phyloP scores from a whole-genome alignment of 2,888 invertebrate genomes.

The Tipula vernalis region DNA sequence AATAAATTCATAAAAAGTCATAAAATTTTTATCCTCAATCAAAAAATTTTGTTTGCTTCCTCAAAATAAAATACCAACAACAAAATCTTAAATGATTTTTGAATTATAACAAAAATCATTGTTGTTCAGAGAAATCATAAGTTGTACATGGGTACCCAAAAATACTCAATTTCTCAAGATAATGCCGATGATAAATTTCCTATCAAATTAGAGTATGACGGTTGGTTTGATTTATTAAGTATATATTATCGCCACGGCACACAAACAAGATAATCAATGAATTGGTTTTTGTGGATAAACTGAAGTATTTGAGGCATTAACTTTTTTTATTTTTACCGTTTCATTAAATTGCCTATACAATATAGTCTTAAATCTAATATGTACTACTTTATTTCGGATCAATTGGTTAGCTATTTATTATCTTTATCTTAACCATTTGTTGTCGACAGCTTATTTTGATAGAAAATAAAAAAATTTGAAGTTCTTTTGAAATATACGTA shows the following conservation, averaged over 20 bases:
- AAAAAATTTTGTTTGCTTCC: not conserved
- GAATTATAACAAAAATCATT: not conserved
- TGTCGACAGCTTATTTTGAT: not conserved
- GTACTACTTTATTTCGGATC: not conserved
- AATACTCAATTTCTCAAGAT: not conserved
- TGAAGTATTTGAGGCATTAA: too few relatives aligned
- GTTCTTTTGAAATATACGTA: too few relatives aligned
- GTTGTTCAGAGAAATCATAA: not conserved
- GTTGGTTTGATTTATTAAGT: not conserved
- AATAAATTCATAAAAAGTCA: not conserved
- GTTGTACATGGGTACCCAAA: not conserved
- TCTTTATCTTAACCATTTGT: not conserved
- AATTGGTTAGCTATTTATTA: not conserved
- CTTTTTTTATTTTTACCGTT: not conserved
- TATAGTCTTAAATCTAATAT: not conserved
- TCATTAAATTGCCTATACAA: not conserved
- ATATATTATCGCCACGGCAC: not conserved
- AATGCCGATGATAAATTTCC: not conserved
- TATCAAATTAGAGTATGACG: not conserved
- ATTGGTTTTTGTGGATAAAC: not conserved
- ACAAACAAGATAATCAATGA: not conserved
- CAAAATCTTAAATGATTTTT: not conserved
- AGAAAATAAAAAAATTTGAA: not conserved
- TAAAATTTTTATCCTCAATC: not conserved
- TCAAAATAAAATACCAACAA: not conserved